Percentiles rank a stretch among this genome's conserved stretches.
Evolutionary conservation across 2,888 invertebrate species (phyloP).

Genomic region (Agriopis leucophaearia): DNA sequence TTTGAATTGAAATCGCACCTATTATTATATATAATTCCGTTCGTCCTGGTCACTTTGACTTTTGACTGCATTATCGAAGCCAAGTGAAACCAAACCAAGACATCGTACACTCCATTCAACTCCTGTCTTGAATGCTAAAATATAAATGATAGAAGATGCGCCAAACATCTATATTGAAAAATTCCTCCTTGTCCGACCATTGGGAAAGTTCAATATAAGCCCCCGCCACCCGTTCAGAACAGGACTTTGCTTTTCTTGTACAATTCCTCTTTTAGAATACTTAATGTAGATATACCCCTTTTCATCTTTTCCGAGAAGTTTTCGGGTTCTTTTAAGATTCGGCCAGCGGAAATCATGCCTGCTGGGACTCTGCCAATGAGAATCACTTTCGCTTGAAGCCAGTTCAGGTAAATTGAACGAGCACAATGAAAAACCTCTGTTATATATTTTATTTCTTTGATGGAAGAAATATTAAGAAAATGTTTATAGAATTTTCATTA

Average conservation of each 20-base stretch:
- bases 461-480: constrained; percentile 43
- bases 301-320: constrained; percentile 76
- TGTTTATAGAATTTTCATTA: constrained; percentile 34
- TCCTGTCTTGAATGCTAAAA: constrained; percentile 63
- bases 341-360: constrained; percentile 72
- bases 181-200: constrained; percentile 77
- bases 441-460: constrained; percentile 40
- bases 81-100: no score
- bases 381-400: constrained; percentile 55
- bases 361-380: constrained; percentile 59
- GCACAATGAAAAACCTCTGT: constrained; percentile 44
- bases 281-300: constrained; percentile 81
- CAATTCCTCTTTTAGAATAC: constrained; percentile 81
- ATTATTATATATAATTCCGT: no score
- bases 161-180: constrained; percentile 81
- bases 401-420: constrained; percentile 58
- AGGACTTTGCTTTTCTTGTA: constrained; percentile 84
- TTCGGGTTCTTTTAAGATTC: constrained; percentile 73
- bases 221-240: constrained; percentile 72
- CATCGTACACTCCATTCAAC: constrained; percentile 48
- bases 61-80: no score
- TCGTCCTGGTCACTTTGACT: no score
- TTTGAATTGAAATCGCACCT: no score
- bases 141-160: constrained; percentile 76
- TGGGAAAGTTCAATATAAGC: constrained; percentile 78